phyloP scores from a whole-genome alignment of 1,140 invertebrate species.

The Bombyx mandarina region DNA sequence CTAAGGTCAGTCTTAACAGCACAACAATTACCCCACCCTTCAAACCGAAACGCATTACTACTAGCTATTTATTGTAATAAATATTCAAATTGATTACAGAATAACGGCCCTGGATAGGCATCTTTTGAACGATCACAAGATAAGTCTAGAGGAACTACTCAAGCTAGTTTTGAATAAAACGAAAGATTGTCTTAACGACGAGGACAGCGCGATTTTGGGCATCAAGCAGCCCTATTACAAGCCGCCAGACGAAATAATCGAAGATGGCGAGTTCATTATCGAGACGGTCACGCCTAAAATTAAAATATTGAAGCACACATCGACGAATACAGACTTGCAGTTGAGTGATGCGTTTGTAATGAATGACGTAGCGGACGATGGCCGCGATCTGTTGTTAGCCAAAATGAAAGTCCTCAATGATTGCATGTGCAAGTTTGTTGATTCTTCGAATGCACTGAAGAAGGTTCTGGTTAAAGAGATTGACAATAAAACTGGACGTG shows the following conservation, averaged over 20 bases:
- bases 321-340: slow-evolving; percentile 42
- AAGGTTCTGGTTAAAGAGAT: slow-evolving; percentile 43
- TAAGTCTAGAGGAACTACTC: slow-evolving; percentile 47
- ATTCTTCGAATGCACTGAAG: slow-evolving; percentile 50
- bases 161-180: slow-evolving; percentile 57
- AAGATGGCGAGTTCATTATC: slow-evolving; percentile 47
- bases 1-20: too few species aligned
- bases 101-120: slow-evolving; percentile 57
- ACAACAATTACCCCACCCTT: too few species aligned
- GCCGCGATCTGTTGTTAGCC: slow-evolving; percentile 26
- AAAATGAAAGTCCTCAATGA: slow-evolving; percentile 53
- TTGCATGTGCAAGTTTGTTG: slow-evolving; percentile 54
- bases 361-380: slow-evolving; percentile 12
- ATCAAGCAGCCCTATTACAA: slow-evolving; percentile 47
- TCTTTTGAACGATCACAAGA: slow-evolving; percentile 52
- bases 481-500: slow-evolving; percentile 31
- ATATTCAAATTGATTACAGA: slow-evolving; percentile 21
- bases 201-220: slow-evolving; percentile 12
- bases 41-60: too few species aligned
- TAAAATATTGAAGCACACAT: slow-evolving; percentile 44
- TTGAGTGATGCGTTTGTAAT: slow-evolving; percentile 5
- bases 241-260: slow-evolving; percentile 32
- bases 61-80: too few species aligned
- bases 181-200: slow-evolving; percentile 37
- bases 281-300: slow-evolving; percentile 48